Evolutionary conservation across 1,140 invertebrate genomes (phyloP), one percentile per base, ranked within the genome.

Genomic region (Scaptomyza hsui): DNA sequence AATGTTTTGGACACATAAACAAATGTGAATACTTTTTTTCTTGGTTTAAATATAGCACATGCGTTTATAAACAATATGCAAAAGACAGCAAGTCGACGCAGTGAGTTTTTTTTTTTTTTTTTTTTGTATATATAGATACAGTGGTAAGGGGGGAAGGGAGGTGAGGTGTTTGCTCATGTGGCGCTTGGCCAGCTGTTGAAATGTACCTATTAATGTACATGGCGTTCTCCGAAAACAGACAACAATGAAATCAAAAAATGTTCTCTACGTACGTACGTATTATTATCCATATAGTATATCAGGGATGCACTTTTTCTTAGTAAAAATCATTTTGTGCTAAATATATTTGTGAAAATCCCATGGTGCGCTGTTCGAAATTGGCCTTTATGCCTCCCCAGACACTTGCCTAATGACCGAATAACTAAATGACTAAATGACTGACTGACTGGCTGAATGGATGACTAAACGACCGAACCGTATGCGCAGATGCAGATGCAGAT

Each of bases 21-120:
- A 62, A 79, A 83, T 78, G 57, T 53, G 60, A 65, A 45, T 47
- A 74, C 68, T 74, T 64, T 71, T 83, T 83, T 83, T 78, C n/a
- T n/a, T n/a, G n/a, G 75, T 83, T 83, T 83, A 83, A 83, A 72
- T 83, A 65, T 79, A 83, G 80, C 79, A 57, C 72, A 83, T 79
- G 72, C 75, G 79, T 75, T 83, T 83, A 78, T 83, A 72, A 78
- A 83, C 77, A 78, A 83, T 55, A 67, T 60, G 47, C 62, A 51
- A 64, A 29, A 56, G 67, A 37, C 68, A 51, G 49, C 49, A 13
- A 64, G 10, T 52, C 61, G 26, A 45, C 29, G 55, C 52, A 45
- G 29, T 62, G 29, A 12, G 29, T 52, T 16, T 37, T 39, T 39
- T 37, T 52, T 19, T 39, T 39, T 37, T 52, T 19, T 37, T 19